Percentiles rank a stretch among this genome's conserved stretches.
These are phyloP conservation scores for Metellina segmentata DNA, from an alignment of 2,888 invertebrate species.

Conservation along the genomic window DNA sequence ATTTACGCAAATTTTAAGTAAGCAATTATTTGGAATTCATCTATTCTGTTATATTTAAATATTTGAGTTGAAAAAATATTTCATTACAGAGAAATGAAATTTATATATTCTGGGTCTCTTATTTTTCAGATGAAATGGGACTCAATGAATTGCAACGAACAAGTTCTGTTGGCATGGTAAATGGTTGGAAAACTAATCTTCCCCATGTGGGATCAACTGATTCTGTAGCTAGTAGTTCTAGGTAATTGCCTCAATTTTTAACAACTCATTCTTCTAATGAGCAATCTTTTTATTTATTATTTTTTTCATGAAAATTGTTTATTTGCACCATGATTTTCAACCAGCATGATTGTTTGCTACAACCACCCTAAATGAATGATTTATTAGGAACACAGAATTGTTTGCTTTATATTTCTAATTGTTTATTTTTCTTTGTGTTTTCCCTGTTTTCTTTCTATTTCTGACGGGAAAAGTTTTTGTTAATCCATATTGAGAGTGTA, in stretches of 20 bases:
- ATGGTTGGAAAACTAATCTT: slow-evolving; percentile 71
- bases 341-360: neutral
- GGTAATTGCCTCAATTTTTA: slow-evolving; percentile 34
- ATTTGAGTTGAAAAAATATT: neutral
- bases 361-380: neutral
- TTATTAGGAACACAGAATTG: neutral
- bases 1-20: neutral
- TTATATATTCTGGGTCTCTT: neutral
- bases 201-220: slow-evolving; percentile 53
- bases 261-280: neutral
- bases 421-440: neutral
- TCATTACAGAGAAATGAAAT: neutral
- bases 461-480: no score
- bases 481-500: no score
- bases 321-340: neutral
- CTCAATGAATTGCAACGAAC: slow-evolving; percentile 64
- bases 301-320: neutral
- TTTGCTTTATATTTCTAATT: neutral
- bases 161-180: slow-evolving; percentile 65
- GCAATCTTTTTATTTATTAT: neutral
- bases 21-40: neutral
- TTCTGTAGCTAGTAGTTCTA: slow-evolving; percentile 47
- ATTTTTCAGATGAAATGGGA: slow-evolving; percentile 52
- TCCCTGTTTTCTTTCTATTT: neutral
- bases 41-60: neutral